Base-by-base conservation (phyloP, 2,888 invertebrate species). In the Blera fallax region DNA sequence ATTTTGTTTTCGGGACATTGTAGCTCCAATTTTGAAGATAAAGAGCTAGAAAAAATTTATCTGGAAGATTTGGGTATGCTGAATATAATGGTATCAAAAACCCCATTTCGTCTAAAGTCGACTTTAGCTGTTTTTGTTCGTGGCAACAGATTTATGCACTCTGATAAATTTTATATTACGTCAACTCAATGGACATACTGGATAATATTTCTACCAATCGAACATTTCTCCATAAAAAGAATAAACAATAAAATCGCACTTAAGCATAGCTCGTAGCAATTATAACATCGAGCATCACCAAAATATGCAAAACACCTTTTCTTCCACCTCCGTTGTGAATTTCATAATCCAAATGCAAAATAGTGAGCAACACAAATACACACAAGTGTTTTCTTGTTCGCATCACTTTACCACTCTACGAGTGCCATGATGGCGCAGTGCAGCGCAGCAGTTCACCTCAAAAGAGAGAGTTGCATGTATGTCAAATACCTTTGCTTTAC, bases 391-490 rank as follows among this genome's bases (percentile, higher is more conserved):
- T 69, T 32, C 21, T 45, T 62, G 11, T 78, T 48, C 48, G 50
- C 62, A 16, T 14, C 34, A 18, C 21, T 48, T 73, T 40, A 50
- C 18, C 34, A 29, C 29, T 64, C 18, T 18, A 21, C 11, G 14
- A 43, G 14, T n/a, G 8, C 16, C n/a, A n/a, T n/a, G 5, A 60
- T 37, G 37, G 40, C 48, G 16, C 24, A 3, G 56, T 27, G 50
- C 43, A 56, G 70, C 56, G 32, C 74, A 73, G 40, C 62, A 67
- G 27, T 60, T 70, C 40, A 56, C 67, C 70, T 77, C 81, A 85
- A 85, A 85, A 85, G 85, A 85, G 85, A 85, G 85, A 85, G 85
- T 81, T 85, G 81, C 85, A 85, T 85, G 65, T 85, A 67, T 81
- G 85, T 81, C 85, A 81, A 81, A 85, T 81, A 77, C 76, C 81